Evolutionary conservation across 1,140 invertebrate genomes (phyloP), one percentile per base, ranked within the genome.

Genomic region (Saxidomus purpurata): DNA sequence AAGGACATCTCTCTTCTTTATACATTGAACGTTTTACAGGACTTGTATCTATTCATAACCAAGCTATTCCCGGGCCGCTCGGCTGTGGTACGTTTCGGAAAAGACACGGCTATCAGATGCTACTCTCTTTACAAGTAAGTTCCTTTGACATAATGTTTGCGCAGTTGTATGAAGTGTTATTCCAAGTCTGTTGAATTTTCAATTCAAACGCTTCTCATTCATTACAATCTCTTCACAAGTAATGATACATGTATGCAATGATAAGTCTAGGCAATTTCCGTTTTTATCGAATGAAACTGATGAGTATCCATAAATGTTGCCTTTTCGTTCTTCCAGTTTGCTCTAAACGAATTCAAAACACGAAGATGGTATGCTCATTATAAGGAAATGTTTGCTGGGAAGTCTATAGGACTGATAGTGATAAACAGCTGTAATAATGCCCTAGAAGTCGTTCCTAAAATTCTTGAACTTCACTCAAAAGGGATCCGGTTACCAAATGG

Each of bases 381-480:
- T 25, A 55, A 61, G 17, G 25, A 19, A 8, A 49, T 34, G 55
- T 80, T 80, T 61, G 77, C 9, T 55, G 36, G n/a, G 6, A 55
- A 61, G n/a, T 31, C 49, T 1, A 38, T 90, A 36, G 89, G 89
- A 11, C 36, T 82, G 17, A 80, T 85, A 1, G n/a, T 90, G 2
- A 71, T 90, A 0, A 87, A 90, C 38, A 90, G 83, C 55, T 90
- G 89, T 52, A 87, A 90, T 76, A 84, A 90, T 36, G 74, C 47
- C 6, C 55, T 90, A 31, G 69, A 82, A 11, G 38, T 82, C 43
- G 77, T 74, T 8, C 74, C 55, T 15, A 82, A 74, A 82, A 52
- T 90, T 9, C 43, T 87, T 43, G 47, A 87, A 36, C 36, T 90
- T 34, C 43, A 82, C 8, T 4, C 67, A n/a, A 83, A 90, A 31